phyloP scores from a whole-genome alignment of 2,888 invertebrate species.

The Zygogramma bicolorata region DNA sequence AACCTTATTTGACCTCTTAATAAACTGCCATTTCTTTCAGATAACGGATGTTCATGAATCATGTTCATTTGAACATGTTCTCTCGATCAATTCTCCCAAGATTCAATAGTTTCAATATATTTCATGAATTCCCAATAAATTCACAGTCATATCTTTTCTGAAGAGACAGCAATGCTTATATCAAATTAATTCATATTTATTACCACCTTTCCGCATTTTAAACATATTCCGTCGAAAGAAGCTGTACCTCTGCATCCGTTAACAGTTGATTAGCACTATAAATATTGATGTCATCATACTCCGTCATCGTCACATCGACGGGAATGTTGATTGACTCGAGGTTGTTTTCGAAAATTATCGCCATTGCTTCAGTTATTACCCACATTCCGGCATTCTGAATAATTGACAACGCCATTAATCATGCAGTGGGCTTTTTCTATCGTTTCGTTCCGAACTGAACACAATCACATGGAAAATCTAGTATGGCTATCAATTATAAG shows the following conservation, averaged over 20 bases:
- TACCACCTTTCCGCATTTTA: not conserved
- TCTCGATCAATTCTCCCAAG: too few relatives aligned
- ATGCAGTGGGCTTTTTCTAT: conserved; percentile 9
- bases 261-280: not conserved
- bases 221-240: not conserved
- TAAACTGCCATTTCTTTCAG: too few relatives aligned
- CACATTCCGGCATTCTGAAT: conserved; percentile 10
- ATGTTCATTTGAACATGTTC: too few relatives aligned
- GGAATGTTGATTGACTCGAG: conserved; percentile 7
- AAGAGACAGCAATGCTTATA: not conserved
- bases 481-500: conserved; percentile 54
- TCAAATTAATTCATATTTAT: not conserved
- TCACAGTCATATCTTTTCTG: not conserved
- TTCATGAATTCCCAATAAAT: not conserved
- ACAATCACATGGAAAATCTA: conserved; percentile 25
- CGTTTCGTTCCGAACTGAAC: conserved; percentile 7
- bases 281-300: conserved; percentile 7
- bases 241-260: not conserved
- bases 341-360: not conserved
- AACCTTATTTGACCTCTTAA: too few relatives aligned
- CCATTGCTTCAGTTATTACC: conserved; percentile 1
- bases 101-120: not conserved
- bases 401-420: conserved; percentile 14
- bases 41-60: too few relatives aligned
- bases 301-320: conserved; percentile 3